Percentiles rank a stretch among this genome's conserved stretches.
phyloP scores from a whole-genome alignment of 1,140 invertebrate genomes.

The Hyposmocoma kahamanoa region DNA sequence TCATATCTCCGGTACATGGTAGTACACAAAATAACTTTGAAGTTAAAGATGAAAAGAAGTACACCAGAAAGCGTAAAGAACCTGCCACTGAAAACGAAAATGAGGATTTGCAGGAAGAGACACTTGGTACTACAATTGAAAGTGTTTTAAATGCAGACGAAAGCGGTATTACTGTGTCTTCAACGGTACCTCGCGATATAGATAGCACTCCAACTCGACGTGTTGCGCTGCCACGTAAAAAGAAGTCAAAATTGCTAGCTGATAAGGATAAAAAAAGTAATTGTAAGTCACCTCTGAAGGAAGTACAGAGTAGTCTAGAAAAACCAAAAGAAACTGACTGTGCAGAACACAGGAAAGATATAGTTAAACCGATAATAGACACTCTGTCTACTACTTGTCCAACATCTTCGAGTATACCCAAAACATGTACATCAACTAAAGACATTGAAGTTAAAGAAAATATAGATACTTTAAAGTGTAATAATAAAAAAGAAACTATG shows the following conservation, averaged over 20 bases:
- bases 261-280: too few relatives aligned
- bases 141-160: neutral
- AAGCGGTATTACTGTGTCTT: neutral
- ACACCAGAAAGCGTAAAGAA: constrained; percentile 29
- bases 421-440: constrained; percentile 7
- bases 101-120: neutral
- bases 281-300: too few relatives aligned
- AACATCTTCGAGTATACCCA: neutral
- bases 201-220: constrained; percentile 28
- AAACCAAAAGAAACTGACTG: too few relatives aligned
- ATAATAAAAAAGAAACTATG: constrained; percentile 2
- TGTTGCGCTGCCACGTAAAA: constrained; percentile 24
- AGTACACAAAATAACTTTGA: constrained; percentile 11
- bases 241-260: constrained; percentile 39
- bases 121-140: neutral
- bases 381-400: too few relatives aligned
- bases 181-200: constrained; percentile 11
- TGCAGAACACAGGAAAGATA: too few relatives aligned
- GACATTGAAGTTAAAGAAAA: constrained; percentile 6
- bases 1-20: constrained; percentile 44
- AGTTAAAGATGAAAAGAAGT: constrained; percentile 17
- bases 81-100: constrained; percentile 4
- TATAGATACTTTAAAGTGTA: neutral
- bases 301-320: too few relatives aligned
- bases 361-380: too few relatives aligned